phyloP scores from a whole-genome alignment of 2,113 vertebrate species.

The Oncorhynchus kisutch region DNA sequence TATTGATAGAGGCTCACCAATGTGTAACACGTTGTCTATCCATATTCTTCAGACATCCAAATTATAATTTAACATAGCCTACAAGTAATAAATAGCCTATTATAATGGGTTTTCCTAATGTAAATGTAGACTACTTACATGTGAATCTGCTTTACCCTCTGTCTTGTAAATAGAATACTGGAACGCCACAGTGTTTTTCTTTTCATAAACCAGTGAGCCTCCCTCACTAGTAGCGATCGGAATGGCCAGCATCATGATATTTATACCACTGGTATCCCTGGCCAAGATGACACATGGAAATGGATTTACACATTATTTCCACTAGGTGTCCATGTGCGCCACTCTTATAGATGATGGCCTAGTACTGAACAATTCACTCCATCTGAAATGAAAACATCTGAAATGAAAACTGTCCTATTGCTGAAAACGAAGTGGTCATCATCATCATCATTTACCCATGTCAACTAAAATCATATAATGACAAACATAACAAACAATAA shows the following conservation, averaged over 20 bases:
- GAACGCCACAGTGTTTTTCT: neutral
- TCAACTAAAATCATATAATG: no score
- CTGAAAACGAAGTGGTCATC: neutral
- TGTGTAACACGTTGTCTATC: no score
- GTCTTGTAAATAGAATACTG: constrained; percentile 3
- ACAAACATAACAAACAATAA: no score
- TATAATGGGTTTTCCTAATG: neutral
- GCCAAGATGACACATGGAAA: constrained; percentile 1
- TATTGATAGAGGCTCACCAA: no score
- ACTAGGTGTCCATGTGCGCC: constrained; percentile 44
- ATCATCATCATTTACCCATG: neutral
- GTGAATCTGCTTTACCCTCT: neutral
- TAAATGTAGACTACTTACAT: neutral
- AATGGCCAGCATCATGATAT: constrained; percentile 38
- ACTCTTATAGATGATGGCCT: neutral
- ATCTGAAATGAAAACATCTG: neutral
- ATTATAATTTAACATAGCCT: neutral
- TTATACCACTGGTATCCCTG: constrained; percentile 32
- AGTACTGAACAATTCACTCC: neutral
- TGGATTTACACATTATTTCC: constrained; percentile 22
- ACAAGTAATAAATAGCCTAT: neutral
- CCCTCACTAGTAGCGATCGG: constrained; percentile 20
- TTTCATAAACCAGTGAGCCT: constrained; percentile 3
- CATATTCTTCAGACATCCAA: neutral
- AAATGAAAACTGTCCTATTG: neutral